These are phyloP conservation scores for Malthinus flaveolus DNA, from an alignment of 2,888 invertebrate genomes.

Conservation along the genomic window DNA sequence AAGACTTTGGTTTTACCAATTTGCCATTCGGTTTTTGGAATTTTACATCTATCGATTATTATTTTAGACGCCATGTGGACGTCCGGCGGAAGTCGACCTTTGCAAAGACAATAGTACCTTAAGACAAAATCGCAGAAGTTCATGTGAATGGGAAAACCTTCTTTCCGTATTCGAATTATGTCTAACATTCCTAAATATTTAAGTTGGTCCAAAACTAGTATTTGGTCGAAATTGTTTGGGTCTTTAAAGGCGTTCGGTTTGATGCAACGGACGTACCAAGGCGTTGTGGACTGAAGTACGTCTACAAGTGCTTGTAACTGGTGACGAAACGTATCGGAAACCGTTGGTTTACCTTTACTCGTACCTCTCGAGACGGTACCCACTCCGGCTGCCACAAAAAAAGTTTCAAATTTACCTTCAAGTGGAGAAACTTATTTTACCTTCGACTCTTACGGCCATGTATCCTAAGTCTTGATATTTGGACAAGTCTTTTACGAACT, in stretches of 20 bases:
- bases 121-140: conserved; percentile 74
- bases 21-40: conserved; percentile 82
- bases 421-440: conserved; percentile 12
- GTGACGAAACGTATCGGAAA: conserved; percentile 86
- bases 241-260: conserved; percentile 87
- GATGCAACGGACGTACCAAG: conserved; percentile 92
- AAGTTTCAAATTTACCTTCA: neutral
- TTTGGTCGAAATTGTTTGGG: conserved; percentile 77
- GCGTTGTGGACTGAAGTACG: conserved; percentile 85
- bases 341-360: conserved; percentile 86
- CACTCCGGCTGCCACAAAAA: conserved; percentile 45
- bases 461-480: conserved; percentile 62
- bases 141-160: conserved; percentile 88
- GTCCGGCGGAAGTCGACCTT: conserved; percentile 56
- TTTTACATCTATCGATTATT: conserved; percentile 66
- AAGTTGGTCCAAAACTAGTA: conserved; percentile 82
- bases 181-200: conserved; percentile 92
- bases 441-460: conserved; percentile 27
- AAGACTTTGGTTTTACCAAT: conserved; percentile 87
- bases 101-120: conserved; percentile 74
- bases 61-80: conserved; percentile 54
- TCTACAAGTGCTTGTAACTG: conserved; percentile 88
- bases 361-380: conserved; percentile 78
- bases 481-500: conserved; percentile 77
- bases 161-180: conserved; percentile 86